Evolutionary conservation across 2,113 vertebrate genomes (phyloP).

Genomic region (Siphamia tubifer): DNA sequence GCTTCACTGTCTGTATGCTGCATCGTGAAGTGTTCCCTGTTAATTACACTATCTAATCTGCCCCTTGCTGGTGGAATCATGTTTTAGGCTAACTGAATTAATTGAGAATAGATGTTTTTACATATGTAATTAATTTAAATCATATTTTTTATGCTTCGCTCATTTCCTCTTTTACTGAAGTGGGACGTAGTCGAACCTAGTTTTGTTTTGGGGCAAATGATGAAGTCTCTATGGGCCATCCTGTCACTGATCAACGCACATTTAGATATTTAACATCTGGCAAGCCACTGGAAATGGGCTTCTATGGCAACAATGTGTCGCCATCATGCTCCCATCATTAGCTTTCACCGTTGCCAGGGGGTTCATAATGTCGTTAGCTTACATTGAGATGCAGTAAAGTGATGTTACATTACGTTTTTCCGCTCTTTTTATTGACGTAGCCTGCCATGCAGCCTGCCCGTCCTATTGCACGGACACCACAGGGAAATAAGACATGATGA

Average conservation of each 20-base stretch:
- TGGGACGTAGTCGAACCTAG: slow-evolving; percentile 15
- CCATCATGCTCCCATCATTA: slow-evolving; percentile 99
- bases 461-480: slow-evolving; percentile 97
- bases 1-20: slow-evolving; percentile 77
- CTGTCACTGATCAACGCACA: slow-evolving; percentile 97
- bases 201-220: slow-evolving; percentile 37
- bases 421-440: slow-evolving; percentile 88
- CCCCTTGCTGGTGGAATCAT: slow-evolving; percentile 89
- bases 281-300: slow-evolving; percentile 96
- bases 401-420: slow-evolving; percentile 91
- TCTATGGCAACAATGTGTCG: slow-evolving; percentile 78
- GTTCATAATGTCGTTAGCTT: slow-evolving; percentile 86
- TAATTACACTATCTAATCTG: slow-evolving; percentile 94
- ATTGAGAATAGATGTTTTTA: slow-evolving; percentile 88
- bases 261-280: slow-evolving; percentile 97
- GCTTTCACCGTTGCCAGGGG: slow-evolving; percentile 85
- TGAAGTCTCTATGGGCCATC: slow-evolving; percentile 62
- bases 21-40: slow-evolving; percentile 80
- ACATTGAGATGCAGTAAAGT: slow-evolving; percentile 72
- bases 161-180: slow-evolving; percentile 62
- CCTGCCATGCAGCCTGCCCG: slow-evolving; percentile 89
- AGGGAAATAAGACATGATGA: slow-evolving; percentile 95
- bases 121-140: slow-evolving; percentile 96
- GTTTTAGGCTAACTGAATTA: slow-evolving; percentile 93
- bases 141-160: slow-evolving; percentile 90